Evolutionary conservation across 92 coral and sea anemone species (phyloP), one percentile per base, ranked within the genome.

Genomic region (Epizoanthus ramosus): DNA sequence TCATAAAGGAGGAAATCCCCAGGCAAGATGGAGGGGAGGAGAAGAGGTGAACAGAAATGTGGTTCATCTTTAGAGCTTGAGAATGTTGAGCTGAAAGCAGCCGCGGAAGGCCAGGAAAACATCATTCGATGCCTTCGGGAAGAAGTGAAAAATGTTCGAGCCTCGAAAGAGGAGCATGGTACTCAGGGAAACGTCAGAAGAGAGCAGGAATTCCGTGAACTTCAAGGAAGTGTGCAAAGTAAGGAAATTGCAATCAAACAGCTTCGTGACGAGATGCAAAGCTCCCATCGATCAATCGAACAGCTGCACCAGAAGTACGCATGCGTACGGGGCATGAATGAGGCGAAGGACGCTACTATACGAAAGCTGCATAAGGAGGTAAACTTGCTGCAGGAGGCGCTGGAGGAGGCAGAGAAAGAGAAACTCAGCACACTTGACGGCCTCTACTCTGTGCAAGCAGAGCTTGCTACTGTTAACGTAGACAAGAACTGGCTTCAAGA

Each of bases 271-370:
- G 99, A 94, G 56, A 60, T 96, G 22, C 79, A 83, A 64, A 74
- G 72, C 79, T 86, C 94, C 7, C 79, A 88, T 74, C 94, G 90
- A 65, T 73, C 93, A 63, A 75, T 81, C 33, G 95, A 93, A 47
- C 95, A 86, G 90, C 83, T 92, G 91, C 90, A 92, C 63, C 94
- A 89, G 57, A 89, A 90, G 53, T 94, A 94, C 97, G 93, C 94
- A 83, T 80, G 95, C 92, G 97, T 91, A 39, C 89, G 93, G 57
- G 91, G 89, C 19, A 53, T 86, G 47, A 86, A 88, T 23, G 94
- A 92, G 31, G 92, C 92, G 63, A 96, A 93, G 88, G 99, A 96
- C 91, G 91, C 94, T 22, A 80, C 90, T 15, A 89, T 92, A 66
- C 76, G 86, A 59, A 84, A 91, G 81, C 92, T 96, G 84, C 94